Percentiles rank a stretch among this genome's conserved stretches.
Conservation (phyloP, 30 jellyfish, hydroid and myxozoan genomes). For the Aurelia sp. region DNA sequence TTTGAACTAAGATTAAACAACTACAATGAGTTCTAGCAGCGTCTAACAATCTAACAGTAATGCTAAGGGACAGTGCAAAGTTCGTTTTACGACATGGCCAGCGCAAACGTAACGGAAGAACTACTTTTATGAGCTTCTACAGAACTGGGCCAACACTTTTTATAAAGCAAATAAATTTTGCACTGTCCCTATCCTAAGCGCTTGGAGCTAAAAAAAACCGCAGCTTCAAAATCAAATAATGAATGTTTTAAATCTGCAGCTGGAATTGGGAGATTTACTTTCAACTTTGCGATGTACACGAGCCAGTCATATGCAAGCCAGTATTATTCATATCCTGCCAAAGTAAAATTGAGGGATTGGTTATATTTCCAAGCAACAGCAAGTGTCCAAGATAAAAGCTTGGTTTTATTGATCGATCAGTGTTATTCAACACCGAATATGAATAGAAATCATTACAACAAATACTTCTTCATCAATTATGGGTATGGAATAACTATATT, state of each 20-base stretch:
- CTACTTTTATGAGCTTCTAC: no score
- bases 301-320: neutral
- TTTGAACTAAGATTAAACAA: no score
- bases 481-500: slow-evolving; percentile 12
- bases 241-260: slow-evolving; percentile 10
- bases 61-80: no score
- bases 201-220: no score
- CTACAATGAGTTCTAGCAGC: no score
- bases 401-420: slow-evolving; percentile 23
- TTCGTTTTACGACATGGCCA: no score
- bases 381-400: slow-evolving; percentile 14
- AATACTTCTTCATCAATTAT: slow-evolving; percentile 17
- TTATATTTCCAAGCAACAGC: slow-evolving; percentile 33
- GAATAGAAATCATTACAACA: slow-evolving; percentile 8
- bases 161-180: no score
- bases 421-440: slow-evolving; percentile 35
- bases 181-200: no score
- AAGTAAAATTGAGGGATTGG: slow-evolving; percentile 42
- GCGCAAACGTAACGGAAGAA: no score
- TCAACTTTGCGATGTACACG: slow-evolving; percentile 17
- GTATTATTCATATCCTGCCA: slow-evolving; percentile 21
- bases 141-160: no score
- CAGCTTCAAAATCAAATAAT: neutral
- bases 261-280: slow-evolving; percentile 31
- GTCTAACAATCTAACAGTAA: no score